Evolutionary conservation across 2,797 vertebrate species (phyloP).

Genomic region (Emys orbicularis): DNA sequence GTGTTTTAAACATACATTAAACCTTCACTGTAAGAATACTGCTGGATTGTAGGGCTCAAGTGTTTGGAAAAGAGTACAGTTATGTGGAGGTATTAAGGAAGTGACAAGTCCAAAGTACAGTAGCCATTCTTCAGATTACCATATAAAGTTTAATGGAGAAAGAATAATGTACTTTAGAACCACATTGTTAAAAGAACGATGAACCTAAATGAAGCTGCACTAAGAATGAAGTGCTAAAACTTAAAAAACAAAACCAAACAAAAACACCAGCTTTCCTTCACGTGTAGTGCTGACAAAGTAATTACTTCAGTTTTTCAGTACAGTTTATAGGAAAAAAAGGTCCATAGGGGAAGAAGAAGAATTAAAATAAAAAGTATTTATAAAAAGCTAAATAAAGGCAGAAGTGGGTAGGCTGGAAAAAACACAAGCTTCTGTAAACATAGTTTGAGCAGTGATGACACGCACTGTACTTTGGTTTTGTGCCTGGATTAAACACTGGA

Average conservation of each 20-base stretch:
- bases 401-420: constrained; percentile 25
- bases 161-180: background rate
- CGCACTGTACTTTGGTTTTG: constrained; percentile 46
- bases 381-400: constrained; percentile 51
- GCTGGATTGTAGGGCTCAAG: background rate
- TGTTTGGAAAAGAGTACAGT: background rate
- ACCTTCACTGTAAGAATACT: background rate
- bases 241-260: background rate
- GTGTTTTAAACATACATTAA: background rate
- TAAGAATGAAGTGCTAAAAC: background rate
- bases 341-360: background rate
- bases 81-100: background rate
- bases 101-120: background rate
- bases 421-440: constrained; percentile 50
- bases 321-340: background rate
- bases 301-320: background rate
- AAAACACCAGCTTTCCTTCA: background rate
- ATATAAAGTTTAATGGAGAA: background rate
- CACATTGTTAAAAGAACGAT: background rate
- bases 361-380: constrained; percentile 2
- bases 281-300: accelerated
- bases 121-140: background rate
- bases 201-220: background rate
- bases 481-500: constrained; percentile 35
- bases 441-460: background rate